phyloP scores from a whole-genome alignment of 2,797 vertebrate species.

The Liasis olivaceus region DNA sequence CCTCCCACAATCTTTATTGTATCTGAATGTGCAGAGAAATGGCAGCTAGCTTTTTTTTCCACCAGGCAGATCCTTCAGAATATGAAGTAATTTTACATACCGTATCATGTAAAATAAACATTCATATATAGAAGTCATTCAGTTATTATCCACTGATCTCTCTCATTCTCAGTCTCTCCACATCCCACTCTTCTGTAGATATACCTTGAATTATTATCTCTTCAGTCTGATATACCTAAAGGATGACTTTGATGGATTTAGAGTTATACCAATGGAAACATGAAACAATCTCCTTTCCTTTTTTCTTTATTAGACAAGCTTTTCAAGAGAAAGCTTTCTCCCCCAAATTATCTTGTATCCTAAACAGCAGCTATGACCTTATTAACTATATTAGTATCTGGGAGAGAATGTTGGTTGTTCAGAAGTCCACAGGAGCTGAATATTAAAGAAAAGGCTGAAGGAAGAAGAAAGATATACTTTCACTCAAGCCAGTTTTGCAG shows the following conservation, averaged over 20 bases:
- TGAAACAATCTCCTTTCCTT: background rate
- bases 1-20: background rate
- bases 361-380: background rate
- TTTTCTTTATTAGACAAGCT: background rate
- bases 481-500: background rate
- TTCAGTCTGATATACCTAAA: slow-evolving; percentile 17
- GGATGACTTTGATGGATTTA: slow-evolving; percentile 14
- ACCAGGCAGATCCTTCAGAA: background rate
- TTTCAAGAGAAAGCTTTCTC: background rate
- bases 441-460: background rate
- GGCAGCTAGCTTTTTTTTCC: background rate
- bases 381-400: background rate
- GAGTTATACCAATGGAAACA: slow-evolving; percentile 10
- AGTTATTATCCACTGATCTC: background rate
- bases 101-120: background rate
- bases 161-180: too few relatives aligned
- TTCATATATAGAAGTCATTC: background rate
- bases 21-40: background rate
- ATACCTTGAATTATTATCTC: slow-evolving; percentile 14
- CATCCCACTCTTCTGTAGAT: background rate
- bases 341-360: background rate
- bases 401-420: slow-evolving; percentile 12
- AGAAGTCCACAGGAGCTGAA: background rate
- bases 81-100: background rate
- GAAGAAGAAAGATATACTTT: slow-evolving; percentile 23